Percentiles rank a stretch among this genome's conserved stretches.
Evolutionary conservation across 2,797 vertebrate species (phyloP).

Genomic region (Rhyacichthys aspro): DNA sequence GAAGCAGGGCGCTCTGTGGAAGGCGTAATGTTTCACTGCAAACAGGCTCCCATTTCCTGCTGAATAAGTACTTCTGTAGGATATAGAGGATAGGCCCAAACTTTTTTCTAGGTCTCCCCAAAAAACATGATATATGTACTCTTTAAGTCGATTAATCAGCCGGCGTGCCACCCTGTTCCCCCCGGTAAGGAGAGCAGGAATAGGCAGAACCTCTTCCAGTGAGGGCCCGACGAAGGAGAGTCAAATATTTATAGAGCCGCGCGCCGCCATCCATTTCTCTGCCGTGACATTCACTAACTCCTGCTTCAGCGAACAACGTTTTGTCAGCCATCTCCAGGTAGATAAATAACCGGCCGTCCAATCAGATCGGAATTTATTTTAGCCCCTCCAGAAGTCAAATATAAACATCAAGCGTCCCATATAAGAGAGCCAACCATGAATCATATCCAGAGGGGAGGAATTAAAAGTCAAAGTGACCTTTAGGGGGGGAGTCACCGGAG

Average conservation of each 20-base stretch:
- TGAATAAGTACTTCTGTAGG: conserved; percentile 79
- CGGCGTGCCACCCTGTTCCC: conserved; percentile 74
- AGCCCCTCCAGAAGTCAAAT: conserved; percentile 57
- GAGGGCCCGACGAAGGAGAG: conserved; percentile 68
- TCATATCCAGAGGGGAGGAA: conserved; percentile 52
- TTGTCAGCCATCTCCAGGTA: conserved; percentile 63
- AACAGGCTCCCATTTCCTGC: conserved; percentile 72
- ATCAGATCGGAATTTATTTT: conserved; percentile 67
- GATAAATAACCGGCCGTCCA: conserved; percentile 55
- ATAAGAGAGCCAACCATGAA: conserved; percentile 53
- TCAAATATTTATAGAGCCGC: conserved; percentile 80
- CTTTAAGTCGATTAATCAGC: conserved; percentile 80
- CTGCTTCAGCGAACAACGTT: conserved; percentile 58
- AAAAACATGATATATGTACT: conserved; percentile 80
- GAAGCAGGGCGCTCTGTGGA: conserved; percentile 55
- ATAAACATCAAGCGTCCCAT: conserved; percentile 60
- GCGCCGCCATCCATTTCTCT: conserved; percentile 71
- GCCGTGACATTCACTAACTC: conserved; percentile 67
- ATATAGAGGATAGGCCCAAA: conserved; percentile 68
- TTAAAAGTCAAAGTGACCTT: conserved; percentile 74
- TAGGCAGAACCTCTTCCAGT: conserved; percentile 66
- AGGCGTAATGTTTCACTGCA: conserved; percentile 66
- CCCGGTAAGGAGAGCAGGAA: conserved; percentile 74
- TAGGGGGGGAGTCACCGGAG: conserved; percentile 49
- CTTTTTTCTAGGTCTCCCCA: conserved; percentile 78